Evolutionary conservation across 1,140 invertebrate species (phyloP).

Genomic region (Hycleus phaleratus): DNA sequence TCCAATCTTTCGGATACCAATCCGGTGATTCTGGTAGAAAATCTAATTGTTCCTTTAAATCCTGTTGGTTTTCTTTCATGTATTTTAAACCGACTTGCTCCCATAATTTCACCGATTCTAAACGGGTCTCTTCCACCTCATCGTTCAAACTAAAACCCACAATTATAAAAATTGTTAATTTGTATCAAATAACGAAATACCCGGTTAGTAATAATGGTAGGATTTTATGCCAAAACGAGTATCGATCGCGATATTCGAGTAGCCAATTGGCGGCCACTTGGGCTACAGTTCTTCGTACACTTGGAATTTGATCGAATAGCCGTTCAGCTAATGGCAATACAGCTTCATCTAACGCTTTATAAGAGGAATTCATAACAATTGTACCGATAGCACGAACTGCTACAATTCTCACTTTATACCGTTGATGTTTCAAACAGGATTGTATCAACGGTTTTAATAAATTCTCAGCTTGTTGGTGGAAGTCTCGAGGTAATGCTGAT

Average conservation of each 20-base stretch:
- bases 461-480: constrained; percentile 64
- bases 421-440: constrained; percentile 67
- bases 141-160: constrained; percentile 48
- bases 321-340: constrained; percentile 55
- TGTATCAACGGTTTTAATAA: constrained; percentile 62
- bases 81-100: constrained; percentile 58
- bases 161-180: too few species aligned
- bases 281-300: constrained; percentile 58
- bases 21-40: constrained; percentile 48
- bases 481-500: constrained; percentile 54
- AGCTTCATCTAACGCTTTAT: constrained; percentile 54
- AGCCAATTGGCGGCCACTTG: constrained; percentile 61
- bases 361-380: constrained; percentile 33
- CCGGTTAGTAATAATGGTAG: constrained; percentile 69
- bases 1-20: constrained; percentile 58
- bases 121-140: constrained; percentile 55
- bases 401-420: constrained; percentile 66
- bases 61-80: constrained; percentile 67
- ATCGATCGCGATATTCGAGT: constrained; percentile 61
- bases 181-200: background rate
- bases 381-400: constrained; percentile 61
- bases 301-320: constrained; percentile 64
- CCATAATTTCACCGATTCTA: constrained; percentile 56
- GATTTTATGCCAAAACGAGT: constrained; percentile 68
- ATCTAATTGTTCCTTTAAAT: constrained; percentile 66